Evolutionary conservation across 2,888 invertebrate genomes (phyloP), one percentile per base, ranked within the genome.

Genomic region (Cartodere bifasciata): DNA sequence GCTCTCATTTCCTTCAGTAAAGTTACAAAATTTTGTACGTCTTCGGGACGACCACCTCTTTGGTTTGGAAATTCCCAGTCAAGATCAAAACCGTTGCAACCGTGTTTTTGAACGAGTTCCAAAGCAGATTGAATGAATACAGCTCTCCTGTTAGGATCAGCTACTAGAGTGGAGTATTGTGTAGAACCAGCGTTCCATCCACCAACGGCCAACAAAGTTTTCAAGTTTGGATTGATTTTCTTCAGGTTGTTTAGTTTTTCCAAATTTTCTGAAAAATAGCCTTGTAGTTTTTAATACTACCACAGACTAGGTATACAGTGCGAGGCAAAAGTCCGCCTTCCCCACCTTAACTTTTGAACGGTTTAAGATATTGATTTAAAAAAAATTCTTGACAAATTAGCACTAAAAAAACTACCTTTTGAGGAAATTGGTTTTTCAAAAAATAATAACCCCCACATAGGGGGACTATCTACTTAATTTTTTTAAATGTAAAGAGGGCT

Each of bases 41-140:
- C 58, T 4, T 27, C 37, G 3, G 41, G 9, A 7, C 40, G 59
- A 13, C 69, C 58, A 35, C 72, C 72, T 16, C 73, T 56, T 25
- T 69, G 65, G 27, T 61, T 67, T 0, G 79, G 78, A 42, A 76
- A 79, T 45, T 78, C 76, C 80, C 81, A 82, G 49, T 81, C 79
- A 1, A 81, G 27, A 45, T 82, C 80, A 1, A 81, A 58, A 2
- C 81, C 81, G 45, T 82, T 75, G 38, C 82, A 82, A 1, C 63
- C 63, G 44, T 76, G 59, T 3, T 60, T 58, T 21, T 56, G 46
- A 1, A 79, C 42, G 47, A 76, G 70, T 10, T 34, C 26, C 12
- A 49, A 29, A 11, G 68, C 67, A 31, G 68, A 72, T 3, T 62
- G 45, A 12, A 76, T 65, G 43, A 82, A 77, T 24, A 48, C 56